These are phyloP conservation scores for Ostrea edulis DNA, from an alignment of 1,140 invertebrate species.

Conservation along the genomic window DNA sequence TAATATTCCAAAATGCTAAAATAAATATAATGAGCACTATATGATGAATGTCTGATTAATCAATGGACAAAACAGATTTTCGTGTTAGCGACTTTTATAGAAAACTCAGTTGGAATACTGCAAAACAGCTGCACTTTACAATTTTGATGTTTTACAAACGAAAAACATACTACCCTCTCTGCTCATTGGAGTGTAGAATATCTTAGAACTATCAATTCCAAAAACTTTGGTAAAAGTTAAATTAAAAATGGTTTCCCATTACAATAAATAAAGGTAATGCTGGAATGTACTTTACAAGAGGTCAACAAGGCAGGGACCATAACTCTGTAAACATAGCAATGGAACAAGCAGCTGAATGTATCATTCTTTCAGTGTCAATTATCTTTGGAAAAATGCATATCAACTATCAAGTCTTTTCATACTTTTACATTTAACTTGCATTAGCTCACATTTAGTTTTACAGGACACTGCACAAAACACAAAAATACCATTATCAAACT, in stretches of 20 bases:
- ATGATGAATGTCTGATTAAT: background rate
- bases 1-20: background rate
- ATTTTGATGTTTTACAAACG: slow-evolving; percentile 21
- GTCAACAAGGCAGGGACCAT: background rate
- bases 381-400: slow-evolving; percentile 27
- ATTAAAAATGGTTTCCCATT: slow-evolving; percentile 21
- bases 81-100: background rate
- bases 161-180: background rate
- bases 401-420: background rate
- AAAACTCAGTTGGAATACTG: slow-evolving; percentile 32
- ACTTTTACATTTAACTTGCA: background rate
- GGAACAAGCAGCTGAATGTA: background rate
- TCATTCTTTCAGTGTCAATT: background rate
- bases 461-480: background rate
- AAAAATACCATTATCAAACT: background rate
- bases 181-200: background rate
- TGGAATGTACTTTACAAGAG: slow-evolving; percentile 14
- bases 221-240: slow-evolving; percentile 6
- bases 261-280: slow-evolving; percentile 1
- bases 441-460: background rate
- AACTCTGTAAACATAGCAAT: background rate
- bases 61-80: background rate
- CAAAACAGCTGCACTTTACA: slow-evolving; percentile 8
- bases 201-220: slow-evolving; percentile 5
- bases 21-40: background rate